Conservation (phyloP, 1,140 invertebrate genomes). For the Drosophila neocordata region DNA sequence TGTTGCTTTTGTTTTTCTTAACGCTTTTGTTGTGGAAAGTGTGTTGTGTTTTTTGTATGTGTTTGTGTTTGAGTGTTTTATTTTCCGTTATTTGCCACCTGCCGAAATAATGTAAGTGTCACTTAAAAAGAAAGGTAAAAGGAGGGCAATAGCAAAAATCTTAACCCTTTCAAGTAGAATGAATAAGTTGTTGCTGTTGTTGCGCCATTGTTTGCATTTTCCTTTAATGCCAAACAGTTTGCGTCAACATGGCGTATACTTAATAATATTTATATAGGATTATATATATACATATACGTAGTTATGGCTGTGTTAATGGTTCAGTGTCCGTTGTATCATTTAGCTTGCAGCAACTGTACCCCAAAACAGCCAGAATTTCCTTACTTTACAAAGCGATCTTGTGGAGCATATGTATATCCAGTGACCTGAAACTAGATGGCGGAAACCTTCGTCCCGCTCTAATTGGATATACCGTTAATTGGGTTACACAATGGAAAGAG, state of each 20-base stretch:
- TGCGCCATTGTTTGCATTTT: conserved; percentile 53
- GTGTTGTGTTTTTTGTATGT: conserved; percentile 46
- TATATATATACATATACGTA: conserved; percentile 6
- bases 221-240: conserved; percentile 18
- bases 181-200: conserved; percentile 29
- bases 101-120: conserved; percentile 74
- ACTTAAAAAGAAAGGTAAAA: conserved; percentile 51
- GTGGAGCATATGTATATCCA: too few species aligned
- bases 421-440: too few species aligned
- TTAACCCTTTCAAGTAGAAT: conserved; percentile 61
- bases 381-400: background rate
- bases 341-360: background rate
- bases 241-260: conserved; percentile 46
- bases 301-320: background rate
- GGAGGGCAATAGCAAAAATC: conserved; percentile 31
- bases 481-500: too few species aligned
- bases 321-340: background rate
- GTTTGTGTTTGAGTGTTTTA: conserved; percentile 37
- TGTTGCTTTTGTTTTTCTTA: conserved; percentile 51
- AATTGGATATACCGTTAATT: too few species aligned
- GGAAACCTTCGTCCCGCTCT: too few species aligned
- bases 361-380: too few species aligned
- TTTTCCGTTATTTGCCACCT: conserved; percentile 50
- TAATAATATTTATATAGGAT: conserved; percentile 33
- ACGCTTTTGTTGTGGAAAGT: conserved; percentile 48